A percentile compares a stretch with the other conserved stretches of the same genome.
phyloP scores from a whole-genome alignment of 30 jellyfish, hydroid and myxozoan species.

The Mastigias papua region DNA sequence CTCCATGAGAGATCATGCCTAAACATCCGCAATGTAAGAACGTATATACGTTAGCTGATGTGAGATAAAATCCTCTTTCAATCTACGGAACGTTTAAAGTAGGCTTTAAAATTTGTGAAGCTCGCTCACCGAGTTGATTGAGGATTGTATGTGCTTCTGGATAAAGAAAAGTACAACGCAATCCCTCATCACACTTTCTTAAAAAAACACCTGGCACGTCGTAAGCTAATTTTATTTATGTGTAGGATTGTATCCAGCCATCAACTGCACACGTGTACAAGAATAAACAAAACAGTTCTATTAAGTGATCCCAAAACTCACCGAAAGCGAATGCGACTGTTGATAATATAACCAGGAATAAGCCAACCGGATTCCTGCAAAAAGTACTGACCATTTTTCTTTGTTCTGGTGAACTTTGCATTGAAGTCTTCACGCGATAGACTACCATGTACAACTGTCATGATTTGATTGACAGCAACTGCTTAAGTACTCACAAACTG shows the following conservation, averaged over 20 bases:
- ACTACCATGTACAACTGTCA: slow-evolving; percentile 41
- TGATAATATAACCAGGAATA: neutral
- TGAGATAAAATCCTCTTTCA: neutral
- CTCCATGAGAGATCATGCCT: no score
- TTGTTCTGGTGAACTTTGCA: neutral
- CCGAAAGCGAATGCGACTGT: slow-evolving; percentile 8
- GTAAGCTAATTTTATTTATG: neutral
- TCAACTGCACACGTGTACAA: neutral
- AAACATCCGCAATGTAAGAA: no score
- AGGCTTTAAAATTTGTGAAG: neutral
- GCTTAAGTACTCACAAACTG: slow-evolving; percentile 59
- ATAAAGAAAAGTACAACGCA: neutral
- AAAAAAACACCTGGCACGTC: neutral
- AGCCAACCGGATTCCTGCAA: neutral
- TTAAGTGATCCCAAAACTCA: neutral
- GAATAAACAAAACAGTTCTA: neutral
- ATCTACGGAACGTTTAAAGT: neutral
- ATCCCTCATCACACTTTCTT: neutral
- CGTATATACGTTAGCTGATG: neutral
- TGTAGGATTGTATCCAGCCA: neutral
- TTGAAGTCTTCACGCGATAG: slow-evolving; percentile 2
- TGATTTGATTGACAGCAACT: slow-evolving; percentile 50
- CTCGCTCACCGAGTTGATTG: neutral
- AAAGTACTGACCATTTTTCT: neutral
- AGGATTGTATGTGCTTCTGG: no score